Conservation (phyloP, 2,888 invertebrate genomes). For the Trachelus iudaicus region DNA sequence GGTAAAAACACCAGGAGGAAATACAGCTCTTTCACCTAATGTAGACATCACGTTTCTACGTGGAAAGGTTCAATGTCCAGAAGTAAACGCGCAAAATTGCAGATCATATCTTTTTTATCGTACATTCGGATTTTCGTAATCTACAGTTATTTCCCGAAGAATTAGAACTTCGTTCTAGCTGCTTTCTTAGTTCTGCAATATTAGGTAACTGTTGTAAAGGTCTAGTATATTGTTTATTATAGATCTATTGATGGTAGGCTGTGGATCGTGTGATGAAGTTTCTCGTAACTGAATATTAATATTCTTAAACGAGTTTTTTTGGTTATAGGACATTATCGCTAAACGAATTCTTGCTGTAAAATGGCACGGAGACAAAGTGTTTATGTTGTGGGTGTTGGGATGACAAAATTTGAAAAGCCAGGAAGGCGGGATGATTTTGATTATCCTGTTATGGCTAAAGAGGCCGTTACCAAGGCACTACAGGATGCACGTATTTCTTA, state of each 20-base stretch:
- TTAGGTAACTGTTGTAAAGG: neutral
- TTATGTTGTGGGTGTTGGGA: constrained; percentile 95
- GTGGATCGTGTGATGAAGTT: neutral
- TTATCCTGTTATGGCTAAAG: constrained; percentile 95
- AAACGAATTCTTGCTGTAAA: constrained; percentile 17
- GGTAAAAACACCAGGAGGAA: neutral
- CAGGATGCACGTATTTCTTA: constrained; percentile 84
- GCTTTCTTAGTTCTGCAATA: neutral
- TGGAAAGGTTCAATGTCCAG: neutral
- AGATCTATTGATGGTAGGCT: neutral
- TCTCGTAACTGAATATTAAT: neutral
- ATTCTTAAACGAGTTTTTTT: neutral
- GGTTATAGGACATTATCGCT: neutral
- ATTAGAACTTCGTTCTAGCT: neutral
- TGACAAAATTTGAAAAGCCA: constrained; percentile 99
- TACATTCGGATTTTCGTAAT: neutral
- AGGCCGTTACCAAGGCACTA: constrained; percentile 90
- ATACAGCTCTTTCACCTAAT: neutral
- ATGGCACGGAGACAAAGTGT: constrained; percentile 68
- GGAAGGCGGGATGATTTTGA: constrained; percentile 83
- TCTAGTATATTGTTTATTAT: neutral
- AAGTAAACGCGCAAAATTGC: neutral
- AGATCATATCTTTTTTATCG: neutral
- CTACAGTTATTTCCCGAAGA: neutral
- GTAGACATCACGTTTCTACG: neutral